Conservation (phyloP, 2,888 invertebrate species). For the Enchytraeus crypticus region DNA sequence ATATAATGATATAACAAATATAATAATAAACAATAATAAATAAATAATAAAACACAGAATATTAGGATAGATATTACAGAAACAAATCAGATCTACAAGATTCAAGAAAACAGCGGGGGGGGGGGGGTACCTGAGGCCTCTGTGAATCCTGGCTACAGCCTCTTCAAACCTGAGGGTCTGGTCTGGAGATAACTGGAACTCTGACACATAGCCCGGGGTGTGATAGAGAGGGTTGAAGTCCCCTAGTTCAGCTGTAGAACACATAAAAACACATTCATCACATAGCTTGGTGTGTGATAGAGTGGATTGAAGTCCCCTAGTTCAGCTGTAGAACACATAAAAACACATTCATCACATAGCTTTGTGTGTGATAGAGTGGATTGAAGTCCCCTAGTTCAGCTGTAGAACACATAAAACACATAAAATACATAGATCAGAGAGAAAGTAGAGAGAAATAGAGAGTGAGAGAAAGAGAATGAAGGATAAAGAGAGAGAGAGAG, state of each 20-base stretch:
- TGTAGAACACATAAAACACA: conserved; percentile 52
- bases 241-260: conserved; percentile 75
- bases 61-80: no score
- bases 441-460: no score
- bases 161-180: conserved; percentile 83
- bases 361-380: conserved; percentile 71
- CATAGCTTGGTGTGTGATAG: conserved; percentile 78
- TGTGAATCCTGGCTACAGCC: conserved; percentile 77
- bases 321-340: conserved; percentile 63
- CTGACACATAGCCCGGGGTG: conserved; percentile 81
- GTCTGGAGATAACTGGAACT: conserved; percentile 83
- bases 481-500: no score
- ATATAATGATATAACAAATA: no score
- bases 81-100: no score
- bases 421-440: conserved; percentile 80
- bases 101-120: no score
- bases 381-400: conserved; percentile 94
- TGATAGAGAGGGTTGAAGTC: conserved; percentile 84
- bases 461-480: no score
- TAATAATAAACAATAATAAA: no score
- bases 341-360: conserved; percentile 77
- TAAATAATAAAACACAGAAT: no score
- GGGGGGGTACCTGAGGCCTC: conserved; percentile 66
- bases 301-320: conserved; percentile 85
- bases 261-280: conserved; percentile 51